phyloP scores from a whole-genome alignment of 2,797 vertebrate species.

The Iguana delicatissima region DNA sequence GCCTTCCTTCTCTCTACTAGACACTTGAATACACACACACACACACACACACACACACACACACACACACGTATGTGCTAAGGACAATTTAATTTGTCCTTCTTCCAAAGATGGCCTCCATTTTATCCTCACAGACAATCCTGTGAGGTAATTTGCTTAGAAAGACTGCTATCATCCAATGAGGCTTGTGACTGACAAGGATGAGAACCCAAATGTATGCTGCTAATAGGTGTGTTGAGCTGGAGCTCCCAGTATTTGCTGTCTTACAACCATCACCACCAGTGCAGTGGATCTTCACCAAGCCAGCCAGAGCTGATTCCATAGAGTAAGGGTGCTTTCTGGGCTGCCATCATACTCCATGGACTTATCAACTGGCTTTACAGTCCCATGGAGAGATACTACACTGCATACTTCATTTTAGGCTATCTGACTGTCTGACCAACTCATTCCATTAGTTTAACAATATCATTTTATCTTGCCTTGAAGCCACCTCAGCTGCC shows the following conservation, averaged over 20 bases:
- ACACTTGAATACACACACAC: not conserved
- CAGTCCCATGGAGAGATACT: not conserved
- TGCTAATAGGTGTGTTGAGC: not conserved
- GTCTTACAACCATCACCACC: not conserved
- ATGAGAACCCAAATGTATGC: too few species aligned
- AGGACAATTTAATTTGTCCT: too few species aligned
- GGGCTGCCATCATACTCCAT: not conserved
- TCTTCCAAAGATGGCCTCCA: too few species aligned
- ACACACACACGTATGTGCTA: too few species aligned
- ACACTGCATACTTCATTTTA: not conserved
- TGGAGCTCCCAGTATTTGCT: not conserved
- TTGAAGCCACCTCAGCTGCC: not conserved
- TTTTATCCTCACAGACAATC: not conserved
- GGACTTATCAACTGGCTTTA: not conserved
- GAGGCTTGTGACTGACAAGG: not conserved
- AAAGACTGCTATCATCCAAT: not conserved
- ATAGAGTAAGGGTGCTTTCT: not conserved
- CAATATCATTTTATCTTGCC: not conserved
- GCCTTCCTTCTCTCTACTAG: not conserved
- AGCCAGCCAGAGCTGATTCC: not conserved
- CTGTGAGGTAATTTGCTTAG: not conserved
- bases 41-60: too few species aligned
- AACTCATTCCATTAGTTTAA: not conserved
- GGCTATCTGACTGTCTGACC: not conserved
- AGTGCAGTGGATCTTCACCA: not conserved